Evolutionary conservation across 2,113 vertebrate genomes (phyloP).

Genomic region (Corythornis cristatus): DNA sequence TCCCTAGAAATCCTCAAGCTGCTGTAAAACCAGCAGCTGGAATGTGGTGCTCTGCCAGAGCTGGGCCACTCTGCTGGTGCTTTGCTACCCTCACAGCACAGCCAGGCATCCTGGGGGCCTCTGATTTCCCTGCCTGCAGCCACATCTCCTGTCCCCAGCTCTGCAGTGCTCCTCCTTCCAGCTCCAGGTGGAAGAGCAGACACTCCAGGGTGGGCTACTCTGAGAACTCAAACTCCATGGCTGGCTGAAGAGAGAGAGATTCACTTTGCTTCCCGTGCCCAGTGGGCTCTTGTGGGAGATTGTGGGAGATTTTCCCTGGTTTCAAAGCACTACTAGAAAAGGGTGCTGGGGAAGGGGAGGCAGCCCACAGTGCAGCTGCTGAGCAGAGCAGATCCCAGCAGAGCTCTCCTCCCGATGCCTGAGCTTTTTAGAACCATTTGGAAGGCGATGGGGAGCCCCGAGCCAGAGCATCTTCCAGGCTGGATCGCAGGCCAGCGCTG

Average conservation of each 20-base stretch:
- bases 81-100: background rate
- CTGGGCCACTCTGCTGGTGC: background rate
- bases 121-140: background rate
- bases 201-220: background rate
- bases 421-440: background rate
- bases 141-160: background rate
- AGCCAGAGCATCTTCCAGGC: background rate
- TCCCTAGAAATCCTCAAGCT: conserved; percentile 32
- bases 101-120: background rate
- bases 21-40: conserved; percentile 14
- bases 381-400: background rate
- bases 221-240: background rate
- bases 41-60: background rate
- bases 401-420: fast-evolving
- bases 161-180: background rate
- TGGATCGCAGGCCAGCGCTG: background rate
- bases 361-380: background rate
- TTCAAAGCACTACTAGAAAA: background rate
- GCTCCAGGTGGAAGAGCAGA: background rate
- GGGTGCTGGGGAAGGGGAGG: background rate
- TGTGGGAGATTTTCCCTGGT: background rate
- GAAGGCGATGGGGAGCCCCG: background rate
- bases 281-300: background rate
- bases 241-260: background rate
- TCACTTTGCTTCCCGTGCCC: background rate